Evolutionary conservation across 2,113 vertebrate genomes (phyloP).

Genomic region (Rhynchopsitta pachyrhyncha): DNA sequence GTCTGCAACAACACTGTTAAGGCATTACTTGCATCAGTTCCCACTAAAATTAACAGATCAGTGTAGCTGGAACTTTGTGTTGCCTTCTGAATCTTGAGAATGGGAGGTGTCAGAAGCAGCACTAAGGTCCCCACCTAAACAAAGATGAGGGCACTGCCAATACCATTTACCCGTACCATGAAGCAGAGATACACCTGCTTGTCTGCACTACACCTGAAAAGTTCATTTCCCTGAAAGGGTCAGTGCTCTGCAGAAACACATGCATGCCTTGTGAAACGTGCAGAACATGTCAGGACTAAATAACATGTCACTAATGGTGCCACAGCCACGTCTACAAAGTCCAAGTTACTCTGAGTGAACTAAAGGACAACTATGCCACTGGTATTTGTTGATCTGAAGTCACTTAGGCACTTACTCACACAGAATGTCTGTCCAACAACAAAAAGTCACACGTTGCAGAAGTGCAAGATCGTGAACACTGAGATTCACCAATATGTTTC

Average conservation of each 20-base stretch:
- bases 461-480: background rate
- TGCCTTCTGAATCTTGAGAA: background rate
- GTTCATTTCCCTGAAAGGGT: background rate
- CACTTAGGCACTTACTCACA: constrained; percentile 12
- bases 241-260: background rate
- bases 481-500: background rate
- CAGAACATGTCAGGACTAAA: background rate
- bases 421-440: background rate
- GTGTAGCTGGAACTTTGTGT: background rate
- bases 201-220: background rate
- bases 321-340: background rate
- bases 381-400: background rate
- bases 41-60: background rate
- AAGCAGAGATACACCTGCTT: background rate
- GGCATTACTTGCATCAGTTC: background rate
- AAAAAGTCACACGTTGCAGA: background rate
- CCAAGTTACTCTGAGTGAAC: background rate
- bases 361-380: background rate
- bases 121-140: background rate
- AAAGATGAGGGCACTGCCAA: background rate
- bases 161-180: background rate
- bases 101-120: background rate
- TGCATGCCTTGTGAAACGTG: background rate
- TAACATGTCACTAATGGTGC: background rate
- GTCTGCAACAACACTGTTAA: background rate